A percentile compares a stretch with the other conserved stretches of the same genome.
phyloP scores from a whole-genome alignment of 2,113 vertebrate species.

The Bubo blakistoni region DNA sequence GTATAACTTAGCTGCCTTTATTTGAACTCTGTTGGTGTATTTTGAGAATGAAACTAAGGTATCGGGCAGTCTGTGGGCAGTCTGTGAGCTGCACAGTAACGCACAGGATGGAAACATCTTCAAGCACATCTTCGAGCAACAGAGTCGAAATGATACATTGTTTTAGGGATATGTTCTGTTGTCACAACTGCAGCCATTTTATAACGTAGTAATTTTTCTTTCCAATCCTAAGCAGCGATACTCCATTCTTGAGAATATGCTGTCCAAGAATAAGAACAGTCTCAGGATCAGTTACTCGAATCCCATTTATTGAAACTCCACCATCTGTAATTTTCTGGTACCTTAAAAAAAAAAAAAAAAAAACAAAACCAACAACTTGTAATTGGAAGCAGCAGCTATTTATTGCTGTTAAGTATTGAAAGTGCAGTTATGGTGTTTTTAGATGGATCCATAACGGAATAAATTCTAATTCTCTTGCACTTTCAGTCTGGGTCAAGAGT shows the following conservation, averaged over 20 bases:
- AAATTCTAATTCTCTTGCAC: background rate
- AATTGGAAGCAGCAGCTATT: background rate
- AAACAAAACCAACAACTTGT: background rate
- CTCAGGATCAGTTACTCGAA: slow-evolving; percentile 79
- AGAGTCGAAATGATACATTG: rapidly evolving
- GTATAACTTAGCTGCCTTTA: background rate
- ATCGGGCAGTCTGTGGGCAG: background rate
- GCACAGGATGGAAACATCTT: background rate
- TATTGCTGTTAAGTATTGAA: background rate
- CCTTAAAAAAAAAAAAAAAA: slow-evolving; percentile 68
- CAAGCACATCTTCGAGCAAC: background rate
- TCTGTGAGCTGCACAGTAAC: background rate
- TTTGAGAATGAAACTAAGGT: background rate
- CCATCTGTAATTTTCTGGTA: slow-evolving; percentile 87
- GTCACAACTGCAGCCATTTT: slow-evolving; percentile 86
- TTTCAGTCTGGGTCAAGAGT: background rate
- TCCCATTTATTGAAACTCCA: slow-evolving; percentile 91
- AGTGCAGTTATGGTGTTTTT: background rate
- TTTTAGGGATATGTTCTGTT: background rate
- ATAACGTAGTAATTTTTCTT: slow-evolving; percentile 94
- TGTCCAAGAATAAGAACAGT: slow-evolving; percentile 84
- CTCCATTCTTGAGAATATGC: slow-evolving; percentile 91
- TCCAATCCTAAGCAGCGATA: slow-evolving; percentile 88
- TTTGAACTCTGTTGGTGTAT: background rate
- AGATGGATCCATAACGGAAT: background rate